These are phyloP conservation scores for Polydrusus cervinus DNA, from an alignment of 2,888 invertebrate species.

Conservation along the genomic window DNA sequence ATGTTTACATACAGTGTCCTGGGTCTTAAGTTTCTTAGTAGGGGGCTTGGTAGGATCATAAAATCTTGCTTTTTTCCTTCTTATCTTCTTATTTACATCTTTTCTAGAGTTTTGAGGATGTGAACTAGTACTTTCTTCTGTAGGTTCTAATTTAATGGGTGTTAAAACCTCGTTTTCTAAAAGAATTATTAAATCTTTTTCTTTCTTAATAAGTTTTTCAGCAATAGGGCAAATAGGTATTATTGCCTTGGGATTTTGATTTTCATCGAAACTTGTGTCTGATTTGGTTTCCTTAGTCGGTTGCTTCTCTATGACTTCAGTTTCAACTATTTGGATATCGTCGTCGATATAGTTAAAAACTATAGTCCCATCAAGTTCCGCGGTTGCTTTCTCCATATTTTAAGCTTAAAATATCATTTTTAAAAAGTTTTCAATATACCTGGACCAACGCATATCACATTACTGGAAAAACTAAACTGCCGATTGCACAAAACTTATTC, in stretches of 20 bases:
- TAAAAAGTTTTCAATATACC: no score
- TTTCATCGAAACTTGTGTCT: constrained; percentile 44
- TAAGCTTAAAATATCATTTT: no score
- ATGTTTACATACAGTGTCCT: neutral
- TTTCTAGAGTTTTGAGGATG: neutral
- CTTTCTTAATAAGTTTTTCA: neutral
- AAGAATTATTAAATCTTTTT: constrained; percentile 1
- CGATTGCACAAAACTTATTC: constrained; percentile 11
- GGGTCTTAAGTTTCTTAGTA: constrained; percentile 1
- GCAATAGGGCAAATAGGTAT: neutral
- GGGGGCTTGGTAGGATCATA: neutral
- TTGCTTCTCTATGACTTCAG: neutral
- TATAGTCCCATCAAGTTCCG: constrained; percentile 29
- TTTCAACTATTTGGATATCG: constrained; percentile 8
- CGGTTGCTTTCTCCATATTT: constrained; percentile 14
- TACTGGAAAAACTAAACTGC: neutral
- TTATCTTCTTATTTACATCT: neutral
- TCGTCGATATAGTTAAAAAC: constrained; percentile 43
- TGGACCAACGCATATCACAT: no score
- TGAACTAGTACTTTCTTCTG: neutral
- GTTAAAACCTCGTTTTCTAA: neutral
- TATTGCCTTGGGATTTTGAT: constrained; percentile 38
- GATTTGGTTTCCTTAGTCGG: neutral
- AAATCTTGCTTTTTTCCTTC: neutral
- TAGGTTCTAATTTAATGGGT: neutral